These are phyloP conservation scores for Cryptoblepharus egeriae DNA, from an alignment of 2,797 vertebrate species.

Conservation along the genomic window DNA sequence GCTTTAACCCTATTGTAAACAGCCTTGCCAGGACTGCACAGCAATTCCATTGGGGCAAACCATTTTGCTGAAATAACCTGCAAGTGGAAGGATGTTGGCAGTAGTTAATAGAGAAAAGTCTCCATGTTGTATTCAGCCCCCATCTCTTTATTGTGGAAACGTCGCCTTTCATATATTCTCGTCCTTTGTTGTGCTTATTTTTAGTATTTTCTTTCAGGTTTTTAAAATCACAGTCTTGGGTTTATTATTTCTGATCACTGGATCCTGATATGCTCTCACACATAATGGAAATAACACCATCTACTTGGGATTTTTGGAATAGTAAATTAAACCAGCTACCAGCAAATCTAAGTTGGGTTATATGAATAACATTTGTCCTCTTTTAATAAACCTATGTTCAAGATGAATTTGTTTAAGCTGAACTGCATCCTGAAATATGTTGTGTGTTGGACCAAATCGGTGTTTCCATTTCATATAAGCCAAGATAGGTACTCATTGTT, in stretches of 20 bases:
- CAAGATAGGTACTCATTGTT: constrained; percentile 50
- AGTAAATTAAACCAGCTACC: background rate
- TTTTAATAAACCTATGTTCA: constrained; percentile 21
- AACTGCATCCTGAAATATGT: background rate
- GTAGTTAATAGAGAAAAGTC: constrained; percentile 59
- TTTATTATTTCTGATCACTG: constrained; percentile 59
- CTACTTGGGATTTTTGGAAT: constrained; percentile 42
- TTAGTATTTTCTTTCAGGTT: constrained; percentile 64
- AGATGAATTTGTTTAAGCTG: background rate
- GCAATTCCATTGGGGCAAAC: constrained; percentile 59
- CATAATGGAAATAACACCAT: constrained; percentile 1
- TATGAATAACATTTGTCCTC: constrained; percentile 12
- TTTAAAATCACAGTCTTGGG: constrained; percentile 58
- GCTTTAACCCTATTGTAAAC: constrained; percentile 71
- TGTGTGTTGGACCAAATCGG: background rate
- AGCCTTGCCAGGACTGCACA: constrained; percentile 66
- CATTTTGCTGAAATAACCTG: constrained; percentile 60
- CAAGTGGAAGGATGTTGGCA: constrained; percentile 44
- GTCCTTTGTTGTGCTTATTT: constrained; percentile 46
- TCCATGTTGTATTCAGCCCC: constrained; percentile 51
- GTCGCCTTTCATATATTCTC: constrained; percentile 33
- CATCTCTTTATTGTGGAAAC: constrained; percentile 35
- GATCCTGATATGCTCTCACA: constrained; percentile 50
- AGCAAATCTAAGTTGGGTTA: background rate
- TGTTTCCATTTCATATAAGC: background rate